Evolutionary conservation across 2,113 vertebrate species (phyloP), one percentile per base, ranked within the genome.

Genomic region (Gopherus evgoodei): DNA sequence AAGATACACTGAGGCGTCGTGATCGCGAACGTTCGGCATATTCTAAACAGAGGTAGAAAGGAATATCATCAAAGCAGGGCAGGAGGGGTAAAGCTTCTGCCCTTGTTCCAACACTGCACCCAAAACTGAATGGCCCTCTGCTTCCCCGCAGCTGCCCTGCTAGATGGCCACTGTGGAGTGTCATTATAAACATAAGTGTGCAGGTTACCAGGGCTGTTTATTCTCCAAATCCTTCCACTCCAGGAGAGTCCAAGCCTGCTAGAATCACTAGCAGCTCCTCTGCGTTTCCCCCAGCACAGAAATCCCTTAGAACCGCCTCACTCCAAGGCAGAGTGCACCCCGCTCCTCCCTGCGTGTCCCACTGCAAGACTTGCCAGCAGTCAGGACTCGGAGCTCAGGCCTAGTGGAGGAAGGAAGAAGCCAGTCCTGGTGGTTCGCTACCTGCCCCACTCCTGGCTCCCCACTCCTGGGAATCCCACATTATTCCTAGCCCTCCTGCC

Each of bases 1-100:
- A 47, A 99, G 99, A 97, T 99, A 99, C 76, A 99, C 98, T 0
- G 99, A 99, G 79, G 99, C 99, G 2, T 99, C 99, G 0, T 99
- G 99, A 98, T 99, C 99, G 2, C 99, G 98, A 92, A 99, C 99
- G 2, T 99, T 99, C 2, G 99, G 99, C 99, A 99, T 99, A 97
- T 99, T 99, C 99, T 99, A 59, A 81, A 94, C 86, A 90, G 0
- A 2, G 24, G 42, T 47, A 88, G 17, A 80, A 87, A 81, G 54
- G 21, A 0, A 0, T 78, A 29, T 65, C 49, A 57, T 52, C 87
- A 82, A 91, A 47, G 22, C 25, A 24, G 53, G 35, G 52, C 9
- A 14, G 38, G 52, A 35, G 54, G 24, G 42, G 21, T 31, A 3
- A 52, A n/a, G 10, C 50, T 53, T 72, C 54, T 9, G 12, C 42